Conservation (phyloP, 2,113 vertebrate genomes). For the Zosterops borbonicus region DNA sequence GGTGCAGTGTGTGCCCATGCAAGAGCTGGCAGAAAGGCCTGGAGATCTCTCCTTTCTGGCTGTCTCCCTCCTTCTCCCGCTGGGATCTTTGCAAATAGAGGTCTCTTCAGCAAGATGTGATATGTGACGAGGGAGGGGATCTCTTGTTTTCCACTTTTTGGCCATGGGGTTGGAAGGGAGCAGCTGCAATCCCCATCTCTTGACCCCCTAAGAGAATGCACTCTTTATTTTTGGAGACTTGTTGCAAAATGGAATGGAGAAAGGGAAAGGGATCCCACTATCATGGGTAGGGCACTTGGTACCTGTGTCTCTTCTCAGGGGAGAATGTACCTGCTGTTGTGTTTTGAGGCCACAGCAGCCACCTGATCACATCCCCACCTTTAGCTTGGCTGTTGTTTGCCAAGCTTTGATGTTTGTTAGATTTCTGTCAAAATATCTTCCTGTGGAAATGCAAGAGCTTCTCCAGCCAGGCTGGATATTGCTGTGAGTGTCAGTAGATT, state of each 20-base stretch:
- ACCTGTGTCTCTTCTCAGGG: background rate
- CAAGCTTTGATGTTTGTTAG: background rate
- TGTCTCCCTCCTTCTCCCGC: background rate
- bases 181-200: background rate
- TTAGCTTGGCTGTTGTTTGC: background rate
- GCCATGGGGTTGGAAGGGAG: background rate
- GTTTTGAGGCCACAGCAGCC: background rate
- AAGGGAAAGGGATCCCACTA: background rate
- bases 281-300: background rate
- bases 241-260: background rate
- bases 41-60: background rate
- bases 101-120: background rate
- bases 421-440: background rate
- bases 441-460: background rate
- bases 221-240: background rate
- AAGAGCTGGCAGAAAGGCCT: background rate
- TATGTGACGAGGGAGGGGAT: background rate
- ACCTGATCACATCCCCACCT: background rate
- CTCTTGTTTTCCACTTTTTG: background rate
- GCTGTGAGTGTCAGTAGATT: background rate
- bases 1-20: rapidly evolving
- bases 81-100: background rate
- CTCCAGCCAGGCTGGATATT: background rate
- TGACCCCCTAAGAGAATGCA: background rate
- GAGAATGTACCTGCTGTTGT: background rate